Evolutionary conservation across 2,888 invertebrate genomes (phyloP).

Genomic region (Metalampra italica): DNA sequence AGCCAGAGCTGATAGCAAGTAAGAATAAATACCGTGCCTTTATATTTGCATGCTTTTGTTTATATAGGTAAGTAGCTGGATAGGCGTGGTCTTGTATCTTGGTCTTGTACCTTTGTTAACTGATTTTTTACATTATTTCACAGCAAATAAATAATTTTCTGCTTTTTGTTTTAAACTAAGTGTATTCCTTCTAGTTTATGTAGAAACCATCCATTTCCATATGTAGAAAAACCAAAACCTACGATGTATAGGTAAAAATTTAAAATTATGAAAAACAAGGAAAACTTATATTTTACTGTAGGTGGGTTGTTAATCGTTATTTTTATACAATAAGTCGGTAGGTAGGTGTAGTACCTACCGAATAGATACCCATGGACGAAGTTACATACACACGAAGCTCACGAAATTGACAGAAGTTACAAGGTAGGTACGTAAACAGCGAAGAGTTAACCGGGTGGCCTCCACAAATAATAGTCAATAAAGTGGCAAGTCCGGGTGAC

Average conservation of each 20-base stretch:
- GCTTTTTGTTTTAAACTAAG: no score
- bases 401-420: conserved; percentile 3
- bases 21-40: neutral
- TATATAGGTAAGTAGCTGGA: no score
- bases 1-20: no score
- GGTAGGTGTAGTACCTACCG: neutral
- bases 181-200: neutral
- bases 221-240: no score
- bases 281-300: neutral
- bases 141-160: no score
- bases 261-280: neutral
- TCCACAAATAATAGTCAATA: conserved; percentile 60
- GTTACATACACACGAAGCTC: neutral
- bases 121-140: no score
- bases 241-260: no score
- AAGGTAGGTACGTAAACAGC: conserved; percentile 6
- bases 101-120: no score
- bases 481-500: conserved; percentile 61
- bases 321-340: neutral
- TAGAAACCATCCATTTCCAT: neutral
- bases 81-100: no score
- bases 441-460: conserved; percentile 46
- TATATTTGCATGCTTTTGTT: neutral
- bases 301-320: neutral
- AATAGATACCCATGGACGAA: neutral